A percentile compares a stretch with the other conserved stretches of the same genome.
These are phyloP conservation scores for Salvelinus fontinalis DNA, from an alignment of 2,113 vertebrate genomes.

Conservation along the genomic window DNA sequence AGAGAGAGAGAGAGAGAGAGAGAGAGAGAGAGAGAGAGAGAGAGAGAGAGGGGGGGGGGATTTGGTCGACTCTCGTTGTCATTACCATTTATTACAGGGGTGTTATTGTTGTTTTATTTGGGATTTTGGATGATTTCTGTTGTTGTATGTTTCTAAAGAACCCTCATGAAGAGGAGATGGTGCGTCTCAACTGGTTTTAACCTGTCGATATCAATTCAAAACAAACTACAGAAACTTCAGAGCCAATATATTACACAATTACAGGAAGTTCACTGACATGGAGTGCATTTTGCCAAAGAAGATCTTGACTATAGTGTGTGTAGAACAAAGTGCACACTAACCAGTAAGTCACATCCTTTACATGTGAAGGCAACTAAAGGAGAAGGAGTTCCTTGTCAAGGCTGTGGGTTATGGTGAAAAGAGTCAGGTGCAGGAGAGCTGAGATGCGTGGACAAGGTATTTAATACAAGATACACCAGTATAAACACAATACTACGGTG, in stretches of 20 bases:
- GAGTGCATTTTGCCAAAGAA: background rate
- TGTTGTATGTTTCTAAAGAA: background rate
- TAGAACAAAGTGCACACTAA: background rate
- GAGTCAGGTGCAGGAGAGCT: too few species aligned
- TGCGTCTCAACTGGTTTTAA: background rate
- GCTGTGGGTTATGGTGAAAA: too few species aligned
- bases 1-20: slow-evolving; percentile 10
- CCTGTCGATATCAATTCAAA: background rate
- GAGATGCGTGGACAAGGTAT: too few species aligned
- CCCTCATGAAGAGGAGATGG: background rate
- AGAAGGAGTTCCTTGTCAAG: background rate
- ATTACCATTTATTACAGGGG: too few species aligned
- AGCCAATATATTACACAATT: background rate
- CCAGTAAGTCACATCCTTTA: background rate
- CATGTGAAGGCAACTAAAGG: background rate
- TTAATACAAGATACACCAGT: too few species aligned
- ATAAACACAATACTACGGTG: too few species aligned
- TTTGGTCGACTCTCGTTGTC: too few species aligned
- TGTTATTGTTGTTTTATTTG: background rate
- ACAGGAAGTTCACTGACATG: too few species aligned
- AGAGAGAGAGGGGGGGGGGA: too few species aligned
- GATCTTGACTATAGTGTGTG: background rate
- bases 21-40: background rate
- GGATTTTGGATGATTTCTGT: background rate
- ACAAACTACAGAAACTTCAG: background rate